These are phyloP conservation scores for Cataglyphis rosenhaueri DNA, from an alignment of 2,888 invertebrate genomes.

Conservation along the genomic window DNA sequence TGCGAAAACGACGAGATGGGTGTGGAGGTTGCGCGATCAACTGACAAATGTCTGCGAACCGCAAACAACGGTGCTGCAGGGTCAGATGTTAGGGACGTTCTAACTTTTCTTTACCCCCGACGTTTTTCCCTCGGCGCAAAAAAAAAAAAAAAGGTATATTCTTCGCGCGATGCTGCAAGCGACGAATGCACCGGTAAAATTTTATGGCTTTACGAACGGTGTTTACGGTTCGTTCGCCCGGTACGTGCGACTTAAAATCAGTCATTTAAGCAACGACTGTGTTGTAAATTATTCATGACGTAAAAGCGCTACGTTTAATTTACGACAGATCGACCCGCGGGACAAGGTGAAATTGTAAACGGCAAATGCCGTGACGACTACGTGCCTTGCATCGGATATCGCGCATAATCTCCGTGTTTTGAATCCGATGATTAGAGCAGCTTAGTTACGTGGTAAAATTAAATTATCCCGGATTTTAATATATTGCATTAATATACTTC, in stretches of 20 bases:
- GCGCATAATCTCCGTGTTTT: constrained; percentile 44
- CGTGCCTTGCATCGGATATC: constrained; percentile 48
- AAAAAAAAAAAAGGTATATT: background rate
- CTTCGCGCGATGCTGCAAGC: constrained; percentile 28
- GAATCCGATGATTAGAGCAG: constrained; percentile 41
- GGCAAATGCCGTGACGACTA: constrained; percentile 41
- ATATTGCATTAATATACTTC: background rate
- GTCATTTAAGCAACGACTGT: constrained; percentile 29
- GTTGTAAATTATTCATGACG: constrained; percentile 59
- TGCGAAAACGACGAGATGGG: constrained; percentile 39
- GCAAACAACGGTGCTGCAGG: constrained; percentile 52
- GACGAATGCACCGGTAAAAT: constrained; percentile 33
- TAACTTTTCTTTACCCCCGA: constrained; percentile 43
- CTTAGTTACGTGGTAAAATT: constrained; percentile 40
- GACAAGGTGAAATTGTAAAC: constrained; percentile 43
- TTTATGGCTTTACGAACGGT: constrained; percentile 27
- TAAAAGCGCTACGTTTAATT: constrained; percentile 60
- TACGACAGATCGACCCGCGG: constrained; percentile 37
- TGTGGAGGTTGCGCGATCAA: constrained; percentile 54
- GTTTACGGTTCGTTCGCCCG: constrained; percentile 21
- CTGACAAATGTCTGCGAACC: constrained; percentile 68
- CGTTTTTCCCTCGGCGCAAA: constrained; percentile 35
- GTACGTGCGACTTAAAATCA: constrained; percentile 30
- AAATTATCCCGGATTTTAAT: constrained; percentile 38
- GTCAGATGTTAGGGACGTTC: constrained; percentile 54